These are phyloP conservation scores for Natrix natrix DNA, from an alignment of 2,797 vertebrate genomes.

Conservation along the genomic window DNA sequence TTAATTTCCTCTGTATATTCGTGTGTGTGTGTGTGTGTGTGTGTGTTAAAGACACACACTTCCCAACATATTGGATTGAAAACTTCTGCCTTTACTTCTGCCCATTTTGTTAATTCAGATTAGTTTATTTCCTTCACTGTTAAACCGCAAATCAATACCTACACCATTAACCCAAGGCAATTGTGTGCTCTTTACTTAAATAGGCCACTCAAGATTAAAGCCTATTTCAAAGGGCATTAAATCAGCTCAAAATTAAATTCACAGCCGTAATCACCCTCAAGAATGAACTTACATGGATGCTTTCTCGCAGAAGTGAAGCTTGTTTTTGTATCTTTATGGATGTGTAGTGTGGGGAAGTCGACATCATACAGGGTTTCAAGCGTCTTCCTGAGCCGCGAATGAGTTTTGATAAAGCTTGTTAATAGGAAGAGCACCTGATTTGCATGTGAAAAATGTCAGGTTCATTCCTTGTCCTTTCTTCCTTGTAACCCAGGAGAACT, in stretches of 20 bases:
- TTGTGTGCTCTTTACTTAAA: slow-evolving; percentile 34
- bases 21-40: background rate
- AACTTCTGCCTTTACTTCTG: slow-evolving; percentile 4
- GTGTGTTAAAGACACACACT: background rate
- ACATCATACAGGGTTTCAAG: background rate
- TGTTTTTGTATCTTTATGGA: background rate
- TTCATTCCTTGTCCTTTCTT: background rate
- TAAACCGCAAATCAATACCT: slow-evolving; percentile 34
- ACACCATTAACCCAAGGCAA: slow-evolving; percentile 26
- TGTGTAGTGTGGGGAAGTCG: background rate
- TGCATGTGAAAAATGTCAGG: background rate
- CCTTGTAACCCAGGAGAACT: background rate
- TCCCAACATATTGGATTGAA: background rate
- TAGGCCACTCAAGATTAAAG: slow-evolving; percentile 35
- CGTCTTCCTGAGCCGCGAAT: background rate
- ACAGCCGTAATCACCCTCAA: slow-evolving; percentile 30
- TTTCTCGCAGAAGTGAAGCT: slow-evolving; percentile 15
- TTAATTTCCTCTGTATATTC: slow-evolving; percentile 5
- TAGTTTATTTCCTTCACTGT: slow-evolving; percentile 41
- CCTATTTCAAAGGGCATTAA: slow-evolving; percentile 40
- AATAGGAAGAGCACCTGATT: background rate
- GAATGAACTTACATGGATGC: slow-evolving; percentile 26
- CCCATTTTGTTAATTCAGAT: slow-evolving; percentile 10
- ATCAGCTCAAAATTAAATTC: slow-evolving; percentile 45
- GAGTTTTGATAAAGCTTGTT: background rate